phyloP scores from a whole-genome alignment of 2,888 invertebrate species.

The Noctua fimbriata region DNA sequence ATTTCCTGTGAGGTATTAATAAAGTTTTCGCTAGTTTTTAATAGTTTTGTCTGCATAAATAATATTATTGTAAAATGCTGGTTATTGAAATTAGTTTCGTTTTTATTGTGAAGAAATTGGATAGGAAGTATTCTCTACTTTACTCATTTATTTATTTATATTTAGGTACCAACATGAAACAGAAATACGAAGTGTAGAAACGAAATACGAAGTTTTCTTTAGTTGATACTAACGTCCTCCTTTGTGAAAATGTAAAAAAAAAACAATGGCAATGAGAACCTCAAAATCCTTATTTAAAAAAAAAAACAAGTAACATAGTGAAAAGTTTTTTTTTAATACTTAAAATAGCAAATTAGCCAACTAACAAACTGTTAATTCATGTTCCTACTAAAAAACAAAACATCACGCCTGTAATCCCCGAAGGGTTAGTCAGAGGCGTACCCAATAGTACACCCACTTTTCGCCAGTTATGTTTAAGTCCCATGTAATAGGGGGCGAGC shows the following conservation, averaged over 20 bases:
- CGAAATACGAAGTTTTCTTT: background rate
- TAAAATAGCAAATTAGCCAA: background rate
- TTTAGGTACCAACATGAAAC: background rate
- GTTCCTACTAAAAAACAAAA: background rate
- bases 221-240: background rate
- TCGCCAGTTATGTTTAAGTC: too few species aligned
- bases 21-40: background rate
- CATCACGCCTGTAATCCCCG: too few species aligned
- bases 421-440: too few species aligned
- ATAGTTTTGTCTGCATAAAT: background rate
- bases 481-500: too few species aligned
- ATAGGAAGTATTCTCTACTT: too few species aligned
- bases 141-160: too few species aligned
- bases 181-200: background rate
- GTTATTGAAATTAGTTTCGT: background rate
- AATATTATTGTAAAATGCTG: fast-evolving
- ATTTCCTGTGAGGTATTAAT: constrained; percentile 20
- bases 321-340: background rate
- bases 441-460: too few species aligned
- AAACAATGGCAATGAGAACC: background rate
- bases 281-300: too few species aligned
- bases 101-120: too few species aligned
- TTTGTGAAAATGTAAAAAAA: background rate
- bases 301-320: too few species aligned
- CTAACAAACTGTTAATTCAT: background rate